A percentile compares a stretch with the other conserved stretches of the same genome.
These are phyloP conservation scores for Asteroscopus sphinx DNA, from an alignment of 2,888 invertebrate species.

Conservation along the genomic window DNA sequence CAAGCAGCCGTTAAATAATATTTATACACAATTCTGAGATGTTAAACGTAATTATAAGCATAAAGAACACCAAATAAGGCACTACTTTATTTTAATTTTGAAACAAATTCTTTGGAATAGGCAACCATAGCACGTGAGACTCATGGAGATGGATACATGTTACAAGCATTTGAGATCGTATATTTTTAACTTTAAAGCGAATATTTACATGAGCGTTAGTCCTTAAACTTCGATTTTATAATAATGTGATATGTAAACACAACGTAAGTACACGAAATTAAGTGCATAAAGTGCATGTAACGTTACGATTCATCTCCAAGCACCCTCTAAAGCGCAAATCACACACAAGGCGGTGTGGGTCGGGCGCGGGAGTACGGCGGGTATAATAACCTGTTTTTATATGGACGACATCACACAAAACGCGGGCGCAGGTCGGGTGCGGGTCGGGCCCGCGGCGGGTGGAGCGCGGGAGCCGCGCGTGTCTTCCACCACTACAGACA, in stretches of 20 bases:
- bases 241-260: constrained; percentile 77
- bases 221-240: constrained; percentile 64
- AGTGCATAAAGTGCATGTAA: constrained; percentile 66
- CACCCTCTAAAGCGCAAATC: constrained; percentile 67
- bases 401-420: too few relatives aligned
- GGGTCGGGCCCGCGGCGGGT: too few relatives aligned
- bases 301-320: constrained; percentile 67
- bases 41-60: constrained; percentile 42
- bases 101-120: constrained; percentile 55
- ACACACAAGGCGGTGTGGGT: too few relatives aligned
- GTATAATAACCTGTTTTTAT: too few relatives aligned
- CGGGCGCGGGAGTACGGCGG: too few relatives aligned
- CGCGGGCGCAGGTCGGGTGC: too few relatives aligned
- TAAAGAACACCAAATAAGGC: constrained; percentile 75
- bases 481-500: too few relatives aligned
- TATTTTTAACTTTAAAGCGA: constrained; percentile 63
- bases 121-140: constrained; percentile 66
- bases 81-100: constrained; percentile 65
- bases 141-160: constrained; percentile 64
- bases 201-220: constrained; percentile 68
- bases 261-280: constrained; percentile 72
- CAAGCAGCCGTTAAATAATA: constrained; percentile 26
- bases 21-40: constrained; percentile 24
- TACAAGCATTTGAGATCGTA: constrained; percentile 65
- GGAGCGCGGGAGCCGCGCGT: too few relatives aligned